Evolutionary conservation across 2,113 vertebrate genomes (phyloP), one percentile per base, ranked within the genome.

Genomic region (Hydrochoerus hydrochaeris): DNA sequence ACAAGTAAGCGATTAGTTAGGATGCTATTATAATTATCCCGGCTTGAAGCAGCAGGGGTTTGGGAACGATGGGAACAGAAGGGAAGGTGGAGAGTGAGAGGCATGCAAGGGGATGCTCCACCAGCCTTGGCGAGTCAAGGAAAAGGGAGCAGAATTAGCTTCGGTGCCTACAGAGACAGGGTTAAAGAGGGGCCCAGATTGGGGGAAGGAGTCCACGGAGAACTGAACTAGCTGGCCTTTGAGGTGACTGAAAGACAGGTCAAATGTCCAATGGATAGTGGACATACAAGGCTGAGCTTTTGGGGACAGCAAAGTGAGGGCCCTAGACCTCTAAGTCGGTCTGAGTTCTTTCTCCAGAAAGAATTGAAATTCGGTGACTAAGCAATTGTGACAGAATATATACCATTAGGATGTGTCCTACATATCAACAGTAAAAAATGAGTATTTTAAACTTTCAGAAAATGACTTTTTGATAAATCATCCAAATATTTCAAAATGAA

Each of bases 1-100:
- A 97, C 87, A 92, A 97, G 97, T 58, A 84, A 82, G 93, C 54
- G 95, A 97, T 97, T 97, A 97, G 96, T 97, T 94, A 80, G 95
- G 95, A 94, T 84, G 65, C 97, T 96, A 67, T 96, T 98, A 85
- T 93, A 90, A 96, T 96, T 94, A 85, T 1, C 95, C 91, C 62
- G 84, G 95, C 97, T 97, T 95, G 95, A 95, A 93, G 87, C 60
- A 24, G 90, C 82, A 32, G 85, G 93, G 95, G 94, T 88, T 60
- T 94, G 92, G 85, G 85, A 85, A 83, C 54, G 22, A 24, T 54
- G 95, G 97, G 95, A 95, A 95, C 92, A 86, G 90, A 80, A 90
- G 80, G 94, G 90, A 93, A 96, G 77, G 87, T 95, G 67, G 87
- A 54, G 82, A 83, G 95, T 49, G 94, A 58, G 87, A 96, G 96